phyloP scores from a whole-genome alignment of 2,797 vertebrate genomes.

The Sternarchorhynchus goeldii region DNA sequence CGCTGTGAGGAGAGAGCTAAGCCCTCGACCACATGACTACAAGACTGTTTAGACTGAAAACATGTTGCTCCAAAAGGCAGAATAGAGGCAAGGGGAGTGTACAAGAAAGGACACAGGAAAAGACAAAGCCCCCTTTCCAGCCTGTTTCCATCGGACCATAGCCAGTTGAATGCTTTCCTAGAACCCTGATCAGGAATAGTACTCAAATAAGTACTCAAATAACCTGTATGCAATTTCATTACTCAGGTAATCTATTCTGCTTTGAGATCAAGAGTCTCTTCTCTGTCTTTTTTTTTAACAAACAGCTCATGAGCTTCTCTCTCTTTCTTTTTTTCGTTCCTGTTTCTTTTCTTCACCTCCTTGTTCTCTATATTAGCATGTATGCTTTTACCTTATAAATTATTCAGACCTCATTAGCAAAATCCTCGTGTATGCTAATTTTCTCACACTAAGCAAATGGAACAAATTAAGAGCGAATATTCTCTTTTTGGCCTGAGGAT shows the following conservation, averaged over 20 bases:
- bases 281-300: not conserved
- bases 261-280: not conserved
- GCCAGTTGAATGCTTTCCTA: no score
- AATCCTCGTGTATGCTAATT: not conserved
- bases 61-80: constrained; percentile 50
- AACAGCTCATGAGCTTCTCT: no score
- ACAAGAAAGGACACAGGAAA: constrained; percentile 32
- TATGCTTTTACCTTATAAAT: not conserved
- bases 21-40: not conserved
- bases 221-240: no score
- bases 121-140: no score
- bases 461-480: not conserved
- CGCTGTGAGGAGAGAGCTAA: no score
- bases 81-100: constrained; percentile 61
- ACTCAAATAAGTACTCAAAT: no score
- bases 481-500: not conserved
- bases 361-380: not conserved
- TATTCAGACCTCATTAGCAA: constrained; percentile 1
- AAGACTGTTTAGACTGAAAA: not conserved
- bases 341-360: not conserved
- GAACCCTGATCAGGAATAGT: no score
- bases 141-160: no score
- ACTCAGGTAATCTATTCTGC: no score
- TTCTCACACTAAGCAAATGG: not conserved
- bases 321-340: no score